A percentile compares a stretch with the other conserved stretches of the same genome.
These are phyloP conservation scores for Gallinago solitaria DNA, from an alignment of 2,797 vertebrate genomes.

Conservation along the genomic window DNA sequence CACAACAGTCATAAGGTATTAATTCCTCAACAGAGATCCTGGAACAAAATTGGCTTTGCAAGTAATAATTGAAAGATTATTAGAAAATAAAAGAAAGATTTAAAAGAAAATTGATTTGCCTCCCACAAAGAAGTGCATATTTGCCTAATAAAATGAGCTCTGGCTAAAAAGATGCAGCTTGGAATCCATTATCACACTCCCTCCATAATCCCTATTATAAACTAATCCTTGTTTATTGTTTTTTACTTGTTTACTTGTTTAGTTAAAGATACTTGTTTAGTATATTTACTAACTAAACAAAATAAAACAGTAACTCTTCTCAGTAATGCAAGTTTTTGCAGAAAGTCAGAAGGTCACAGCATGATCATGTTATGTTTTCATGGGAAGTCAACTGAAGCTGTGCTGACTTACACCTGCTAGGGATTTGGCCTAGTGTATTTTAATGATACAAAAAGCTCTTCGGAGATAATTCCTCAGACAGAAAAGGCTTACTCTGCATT, in stretches of 20 bases:
- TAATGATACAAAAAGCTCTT: not conserved
- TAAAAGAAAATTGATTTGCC: not conserved
- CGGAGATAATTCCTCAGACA: not conserved
- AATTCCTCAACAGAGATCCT: not conserved
- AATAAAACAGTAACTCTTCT: not conserved
- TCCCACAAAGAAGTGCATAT: not conserved
- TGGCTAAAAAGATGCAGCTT: not conserved
- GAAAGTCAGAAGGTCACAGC: not conserved
- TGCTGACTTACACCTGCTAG: not conserved
- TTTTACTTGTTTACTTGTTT: not conserved
- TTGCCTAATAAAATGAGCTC: not conserved
- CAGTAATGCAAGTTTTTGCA: not conserved
- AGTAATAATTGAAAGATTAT: not conserved
- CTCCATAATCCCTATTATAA: not conserved
- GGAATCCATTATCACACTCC: not conserved
- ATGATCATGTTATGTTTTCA: not conserved
- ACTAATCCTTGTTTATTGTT: not conserved
- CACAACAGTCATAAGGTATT: not conserved
- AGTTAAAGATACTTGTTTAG: too few relatives aligned
- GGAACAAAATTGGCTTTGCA: not conserved
- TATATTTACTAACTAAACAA: not conserved
- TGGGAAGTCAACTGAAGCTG: not conserved
- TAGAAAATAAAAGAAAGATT: too few relatives aligned
- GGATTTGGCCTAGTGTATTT: not conserved
- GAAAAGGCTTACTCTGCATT: not conserved